A percentile compares a stretch with the other conserved stretches of the same genome.
Conservation (phyloP, 2,888 invertebrate species). For the Brassicogethes aeneus region DNA sequence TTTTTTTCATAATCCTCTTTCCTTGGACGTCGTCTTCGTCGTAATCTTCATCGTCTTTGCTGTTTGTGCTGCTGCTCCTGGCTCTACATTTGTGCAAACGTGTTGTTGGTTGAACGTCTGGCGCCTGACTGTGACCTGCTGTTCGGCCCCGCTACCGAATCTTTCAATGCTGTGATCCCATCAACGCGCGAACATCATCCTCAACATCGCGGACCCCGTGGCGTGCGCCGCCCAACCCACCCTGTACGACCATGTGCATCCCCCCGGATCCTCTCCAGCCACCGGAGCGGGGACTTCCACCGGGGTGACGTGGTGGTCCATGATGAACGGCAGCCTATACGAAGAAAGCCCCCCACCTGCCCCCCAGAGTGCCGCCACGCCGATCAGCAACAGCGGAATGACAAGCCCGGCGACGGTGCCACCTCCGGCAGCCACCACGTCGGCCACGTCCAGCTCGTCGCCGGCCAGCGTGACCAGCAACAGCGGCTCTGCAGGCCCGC, state of each 20-base stretch:
- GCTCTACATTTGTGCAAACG: too few species aligned
- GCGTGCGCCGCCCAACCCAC: slow-evolving; percentile 67
- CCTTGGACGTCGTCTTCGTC: slow-evolving; percentile 8
- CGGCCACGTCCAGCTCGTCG: slow-evolving; percentile 55
- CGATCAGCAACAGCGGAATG: slow-evolving; percentile 49
- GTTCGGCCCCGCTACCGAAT: slow-evolving; percentile 20
- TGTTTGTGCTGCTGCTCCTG: slow-evolving; percentile 7
- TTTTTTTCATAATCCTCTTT: slow-evolving; percentile 26
- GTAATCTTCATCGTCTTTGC: slow-evolving; percentile 10
- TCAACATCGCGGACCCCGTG: slow-evolving; percentile 65
- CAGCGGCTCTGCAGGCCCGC: slow-evolving; percentile 64
- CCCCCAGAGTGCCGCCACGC: slow-evolving; percentile 43
- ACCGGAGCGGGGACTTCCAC: slow-evolving; percentile 75
- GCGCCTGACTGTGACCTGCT: slow-evolving; percentile 18
- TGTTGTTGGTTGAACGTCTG: slow-evolving; percentile 10
- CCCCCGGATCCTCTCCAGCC: slow-evolving; percentile 65
- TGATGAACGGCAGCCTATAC: slow-evolving; percentile 76
- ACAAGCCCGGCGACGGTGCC: slow-evolving; percentile 40
- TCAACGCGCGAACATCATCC: slow-evolving; percentile 45
- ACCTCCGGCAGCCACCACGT: slow-evolving; percentile 54
- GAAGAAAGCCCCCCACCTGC: slow-evolving; percentile 58
- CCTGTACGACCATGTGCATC: slow-evolving; percentile 73
- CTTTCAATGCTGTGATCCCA: slow-evolving; percentile 35
- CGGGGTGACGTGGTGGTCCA: slow-evolving; percentile 78
- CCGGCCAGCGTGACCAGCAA: slow-evolving; percentile 53